Evolutionary conservation across 23 tunicate species (phyloP).

Genomic region (Corella eumyota): DNA sequence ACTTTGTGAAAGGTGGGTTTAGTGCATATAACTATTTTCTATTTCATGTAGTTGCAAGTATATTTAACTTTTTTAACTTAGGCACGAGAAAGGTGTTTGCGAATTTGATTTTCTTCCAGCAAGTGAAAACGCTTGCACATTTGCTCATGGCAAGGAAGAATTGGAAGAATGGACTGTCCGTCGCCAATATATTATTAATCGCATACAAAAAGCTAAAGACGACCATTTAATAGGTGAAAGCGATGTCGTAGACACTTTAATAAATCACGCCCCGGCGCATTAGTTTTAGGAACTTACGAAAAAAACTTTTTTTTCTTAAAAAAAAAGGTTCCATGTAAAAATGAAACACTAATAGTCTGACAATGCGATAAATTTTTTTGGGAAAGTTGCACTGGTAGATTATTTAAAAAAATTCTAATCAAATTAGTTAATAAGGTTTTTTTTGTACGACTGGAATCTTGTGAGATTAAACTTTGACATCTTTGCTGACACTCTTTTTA

Average conservation of each 20-base stretch:
- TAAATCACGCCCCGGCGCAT: constrained; percentile 43
- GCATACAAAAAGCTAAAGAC: constrained; percentile 68
- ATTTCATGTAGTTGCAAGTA: neutral
- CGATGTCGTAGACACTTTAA: constrained; percentile 66
- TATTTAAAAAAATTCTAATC: too few species aligned
- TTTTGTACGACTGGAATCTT: too few species aligned
- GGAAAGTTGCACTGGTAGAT: too few species aligned
- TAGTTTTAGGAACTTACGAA: too few species aligned
- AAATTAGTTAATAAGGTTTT: too few species aligned
- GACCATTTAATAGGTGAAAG: constrained; percentile 48
- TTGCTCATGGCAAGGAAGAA: constrained; percentile 67
- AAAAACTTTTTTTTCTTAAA: too few species aligned
- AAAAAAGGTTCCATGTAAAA: too few species aligned
- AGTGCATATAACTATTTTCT: too few species aligned
- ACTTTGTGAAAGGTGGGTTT: constrained; percentile 55
- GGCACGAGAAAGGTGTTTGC: constrained; percentile 64
- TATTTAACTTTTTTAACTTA: neutral
- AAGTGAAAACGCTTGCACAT: constrained; percentile 58
- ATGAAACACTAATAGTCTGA: too few species aligned
- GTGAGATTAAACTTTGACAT: too few species aligned
- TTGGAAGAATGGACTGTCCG: constrained; percentile 72
- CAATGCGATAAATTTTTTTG: too few species aligned
- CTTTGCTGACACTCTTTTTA: too few species aligned
- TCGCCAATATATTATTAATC: constrained; percentile 63
- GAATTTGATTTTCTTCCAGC: constrained; percentile 55